Percentiles rank a stretch among this genome's conserved stretches.
phyloP scores from a whole-genome alignment of 2,888 invertebrate genomes.

The Amphiduros pacificus region DNA sequence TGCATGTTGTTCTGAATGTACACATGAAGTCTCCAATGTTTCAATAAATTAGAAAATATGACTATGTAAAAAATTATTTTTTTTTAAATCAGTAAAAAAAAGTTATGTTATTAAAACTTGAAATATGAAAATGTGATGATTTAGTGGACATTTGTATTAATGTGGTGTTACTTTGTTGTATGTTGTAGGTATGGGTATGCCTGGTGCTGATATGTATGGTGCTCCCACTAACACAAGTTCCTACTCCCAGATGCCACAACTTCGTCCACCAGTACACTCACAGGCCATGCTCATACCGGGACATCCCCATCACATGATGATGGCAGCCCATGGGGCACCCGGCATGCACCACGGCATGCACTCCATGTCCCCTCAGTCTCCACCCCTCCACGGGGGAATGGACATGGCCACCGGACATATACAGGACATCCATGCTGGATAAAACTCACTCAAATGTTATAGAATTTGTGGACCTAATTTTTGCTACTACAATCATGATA shows the following conservation, averaged over 20 bases:
- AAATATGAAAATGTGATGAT: too few relatives aligned
- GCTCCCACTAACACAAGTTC: slow-evolving; percentile 47
- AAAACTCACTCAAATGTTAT: too few relatives aligned
- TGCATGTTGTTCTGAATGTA: too few relatives aligned
- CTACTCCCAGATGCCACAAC: slow-evolving; percentile 61
- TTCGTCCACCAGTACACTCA: slow-evolving; percentile 61
- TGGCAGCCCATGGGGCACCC: slow-evolving; percentile 55
- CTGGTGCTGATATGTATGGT: slow-evolving; percentile 55
- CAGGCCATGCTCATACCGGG: slow-evolving; percentile 63
- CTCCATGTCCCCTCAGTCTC: slow-evolving; percentile 56
- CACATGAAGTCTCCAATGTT: too few relatives aligned
- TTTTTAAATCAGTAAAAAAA: too few relatives aligned
- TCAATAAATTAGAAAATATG: too few relatives aligned
- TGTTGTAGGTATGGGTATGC: slow-evolving; percentile 29
- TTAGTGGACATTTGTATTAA: too few relatives aligned
- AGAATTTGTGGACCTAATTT: too few relatives aligned
- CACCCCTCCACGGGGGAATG: slow-evolving; percentile 57
- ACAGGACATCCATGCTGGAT: slow-evolving; percentile 57
- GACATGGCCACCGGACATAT: slow-evolving; percentile 55
- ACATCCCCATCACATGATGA: slow-evolving; percentile 63
- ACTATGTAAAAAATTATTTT: too few relatives aligned
- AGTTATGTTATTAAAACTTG: too few relatives aligned
- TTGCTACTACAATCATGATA: too few relatives aligned
- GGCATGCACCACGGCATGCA: slow-evolving; percentile 60
- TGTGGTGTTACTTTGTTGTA: slow-evolving; percentile 8